Conservation (phyloP, 2,113 vertebrate species). For the Protobothrops mucrosquamatus region DNA sequence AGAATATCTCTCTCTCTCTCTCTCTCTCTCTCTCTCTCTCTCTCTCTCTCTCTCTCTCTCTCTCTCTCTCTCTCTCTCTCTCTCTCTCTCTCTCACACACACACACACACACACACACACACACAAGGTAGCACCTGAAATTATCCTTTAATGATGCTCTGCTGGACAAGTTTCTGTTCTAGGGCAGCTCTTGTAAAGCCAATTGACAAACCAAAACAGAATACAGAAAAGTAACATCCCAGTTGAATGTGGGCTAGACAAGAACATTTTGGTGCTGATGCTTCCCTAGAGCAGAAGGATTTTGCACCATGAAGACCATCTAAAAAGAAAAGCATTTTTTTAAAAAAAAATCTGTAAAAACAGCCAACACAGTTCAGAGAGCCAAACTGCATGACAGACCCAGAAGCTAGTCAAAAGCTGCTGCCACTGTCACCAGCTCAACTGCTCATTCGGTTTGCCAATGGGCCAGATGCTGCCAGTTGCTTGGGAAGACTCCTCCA, state of each 20-base stretch:
- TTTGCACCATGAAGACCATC: neutral
- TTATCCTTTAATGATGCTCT: neutral
- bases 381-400: conserved; percentile 53
- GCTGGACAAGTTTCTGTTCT: neutral
- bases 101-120: too few relatives aligned
- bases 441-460: conserved; percentile 66
- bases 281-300: neutral
- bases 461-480: conserved; percentile 73
- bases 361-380: conserved; percentile 39
- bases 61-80: too few relatives aligned
- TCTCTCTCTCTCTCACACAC: too few relatives aligned
- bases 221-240: neutral
- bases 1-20: neutral
- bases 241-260: neutral
- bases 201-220: too few relatives aligned
- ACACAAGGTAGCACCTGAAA: neutral
- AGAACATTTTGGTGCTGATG: neutral
- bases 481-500: conserved; percentile 68
- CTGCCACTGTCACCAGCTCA: conserved; percentile 27
- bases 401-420: conserved; percentile 52
- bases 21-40: too few relatives aligned
- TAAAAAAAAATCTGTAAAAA: neutral
- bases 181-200: neutral
- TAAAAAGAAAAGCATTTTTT: neutral
- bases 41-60: too few relatives aligned